Percentiles rank a stretch among this genome's conserved stretches.
Conservation (phyloP, 2,113 vertebrate genomes). For the Tachycineta bicolor region DNA sequence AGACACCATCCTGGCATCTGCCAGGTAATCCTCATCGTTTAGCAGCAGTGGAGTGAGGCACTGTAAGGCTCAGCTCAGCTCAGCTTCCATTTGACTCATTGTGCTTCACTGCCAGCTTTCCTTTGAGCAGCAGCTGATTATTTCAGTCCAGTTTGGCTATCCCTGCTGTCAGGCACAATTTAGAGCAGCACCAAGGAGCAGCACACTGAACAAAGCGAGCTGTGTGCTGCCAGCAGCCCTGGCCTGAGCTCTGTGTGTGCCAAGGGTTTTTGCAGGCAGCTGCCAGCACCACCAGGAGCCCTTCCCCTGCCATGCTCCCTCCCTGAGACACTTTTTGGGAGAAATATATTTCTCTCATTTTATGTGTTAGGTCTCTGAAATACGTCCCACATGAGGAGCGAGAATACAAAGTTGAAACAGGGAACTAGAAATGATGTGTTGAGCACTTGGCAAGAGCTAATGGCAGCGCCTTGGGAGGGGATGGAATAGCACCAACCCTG, state of each 20-base stretch:
- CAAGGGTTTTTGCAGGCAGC: not conserved
- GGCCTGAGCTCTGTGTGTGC: not conserved
- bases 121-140: not conserved
- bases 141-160: constrained; percentile 8
- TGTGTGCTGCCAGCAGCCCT: not conserved
- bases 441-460: not conserved
- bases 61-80: constrained; percentile 1
- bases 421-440: not conserved
- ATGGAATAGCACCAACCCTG: not conserved
- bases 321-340: not conserved
- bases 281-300: not conserved
- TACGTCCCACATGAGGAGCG: not conserved
- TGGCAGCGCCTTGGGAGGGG: not conserved
- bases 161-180: not conserved
- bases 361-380: not conserved
- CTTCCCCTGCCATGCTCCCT: not conserved
- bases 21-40: not conserved
- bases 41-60: not conserved
- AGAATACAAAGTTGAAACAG: not conserved
- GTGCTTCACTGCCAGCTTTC: not conserved
- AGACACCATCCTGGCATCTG: not conserved
- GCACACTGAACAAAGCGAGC: not conserved
- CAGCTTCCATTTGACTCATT: not conserved
- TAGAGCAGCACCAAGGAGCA: not conserved
- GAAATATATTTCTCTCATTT: not conserved